Percentiles rank a stretch among this genome's conserved stretches.
phyloP scores from a whole-genome alignment of 37 sponge, comb jelly and placozoan species.

The Tethya wilhelma region DNA sequence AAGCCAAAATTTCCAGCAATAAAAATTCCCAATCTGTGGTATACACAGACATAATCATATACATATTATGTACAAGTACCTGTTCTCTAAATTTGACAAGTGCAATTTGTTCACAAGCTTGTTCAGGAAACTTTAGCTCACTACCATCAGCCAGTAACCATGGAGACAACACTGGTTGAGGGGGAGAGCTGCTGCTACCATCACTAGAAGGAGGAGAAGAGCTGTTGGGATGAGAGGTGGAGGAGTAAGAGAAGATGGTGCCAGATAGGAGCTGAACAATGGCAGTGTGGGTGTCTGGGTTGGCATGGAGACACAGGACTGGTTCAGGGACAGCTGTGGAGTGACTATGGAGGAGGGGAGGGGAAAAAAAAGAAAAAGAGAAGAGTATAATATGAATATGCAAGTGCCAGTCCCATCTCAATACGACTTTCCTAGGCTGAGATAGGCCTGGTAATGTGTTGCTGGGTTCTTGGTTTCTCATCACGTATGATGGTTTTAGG shows the following conservation, averaged over 20 bases:
- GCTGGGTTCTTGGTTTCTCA: too few species aligned
- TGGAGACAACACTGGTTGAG: slow-evolving; percentile 13
- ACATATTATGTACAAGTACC: slow-evolving; percentile 27
- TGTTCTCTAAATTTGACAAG: slow-evolving; percentile 50
- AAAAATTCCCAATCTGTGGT: too few species aligned
- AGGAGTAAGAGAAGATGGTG: slow-evolving; percentile 1
- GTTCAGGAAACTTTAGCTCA: slow-evolving; percentile 33
- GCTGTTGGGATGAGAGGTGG: background rate
- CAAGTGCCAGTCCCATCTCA: too few species aligned
- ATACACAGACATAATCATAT: too few species aligned
- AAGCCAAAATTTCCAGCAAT: too few species aligned
- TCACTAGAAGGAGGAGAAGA: background rate
- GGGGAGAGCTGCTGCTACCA: background rate
- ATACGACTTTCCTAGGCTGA: too few species aligned
- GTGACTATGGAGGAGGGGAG: background rate
- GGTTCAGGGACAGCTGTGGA: slow-evolving; percentile 11
- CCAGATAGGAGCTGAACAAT: slow-evolving; percentile 72
- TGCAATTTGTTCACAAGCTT: slow-evolving; percentile 48
- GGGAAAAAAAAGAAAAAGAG: too few species aligned
- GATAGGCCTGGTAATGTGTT: too few species aligned
- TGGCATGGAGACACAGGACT: slow-evolving; percentile 45
- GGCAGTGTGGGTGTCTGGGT: slow-evolving; percentile 73
- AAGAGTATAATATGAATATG: too few species aligned
- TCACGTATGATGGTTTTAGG: too few species aligned
- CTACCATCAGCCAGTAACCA: slow-evolving; percentile 34